Percentiles rank a stretch among this genome's conserved stretches.
Evolutionary conservation across 2,888 invertebrate genomes (phyloP).

Genomic region (Globia sparganii): DNA sequence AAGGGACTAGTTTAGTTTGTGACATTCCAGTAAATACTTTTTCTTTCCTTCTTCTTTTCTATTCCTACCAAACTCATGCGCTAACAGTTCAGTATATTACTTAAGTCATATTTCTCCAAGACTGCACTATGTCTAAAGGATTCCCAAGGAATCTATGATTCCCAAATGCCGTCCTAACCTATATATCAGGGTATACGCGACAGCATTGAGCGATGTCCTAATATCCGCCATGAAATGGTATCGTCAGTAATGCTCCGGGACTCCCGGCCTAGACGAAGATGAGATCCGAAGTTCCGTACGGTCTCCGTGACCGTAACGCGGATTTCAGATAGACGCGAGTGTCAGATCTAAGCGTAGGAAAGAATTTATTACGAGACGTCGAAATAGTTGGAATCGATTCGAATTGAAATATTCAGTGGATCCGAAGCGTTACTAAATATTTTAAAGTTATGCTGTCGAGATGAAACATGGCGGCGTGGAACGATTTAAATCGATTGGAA

Average conservation of each 20-base stretch:
- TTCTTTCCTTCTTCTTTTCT: not conserved
- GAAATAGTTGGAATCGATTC: constrained; percentile 70
- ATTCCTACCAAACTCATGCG: not conserved
- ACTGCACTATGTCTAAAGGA: constrained; percentile 57
- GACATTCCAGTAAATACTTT: not conserved
- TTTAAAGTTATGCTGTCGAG: constrained; percentile 65
- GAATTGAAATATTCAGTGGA: constrained; percentile 65
- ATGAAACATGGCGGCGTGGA: constrained; percentile 52
- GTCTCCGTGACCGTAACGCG: constrained; percentile 43
- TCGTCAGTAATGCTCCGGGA: constrained; percentile 65
- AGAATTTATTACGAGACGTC: constrained; percentile 69
- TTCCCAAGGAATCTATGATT: constrained; percentile 67
- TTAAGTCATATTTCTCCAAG: constrained; percentile 50
- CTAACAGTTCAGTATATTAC: constrained; percentile 5
- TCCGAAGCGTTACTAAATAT: constrained; percentile 65
- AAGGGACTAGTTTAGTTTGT: not conserved
- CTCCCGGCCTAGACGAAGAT: constrained; percentile 54
- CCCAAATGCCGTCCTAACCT: constrained; percentile 62
- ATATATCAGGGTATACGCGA: constrained; percentile 78
- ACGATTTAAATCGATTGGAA: constrained; percentile 55
- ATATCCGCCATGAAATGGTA: constrained; percentile 85
- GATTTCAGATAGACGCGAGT: constrained; percentile 54
- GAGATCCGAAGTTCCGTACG: constrained; percentile 51
- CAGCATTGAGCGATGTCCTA: constrained; percentile 85
- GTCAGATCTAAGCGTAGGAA: constrained; percentile 54